Evolutionary conservation across 2,888 invertebrate genomes (phyloP).

Genomic region (Andrena chrysosceles): DNA sequence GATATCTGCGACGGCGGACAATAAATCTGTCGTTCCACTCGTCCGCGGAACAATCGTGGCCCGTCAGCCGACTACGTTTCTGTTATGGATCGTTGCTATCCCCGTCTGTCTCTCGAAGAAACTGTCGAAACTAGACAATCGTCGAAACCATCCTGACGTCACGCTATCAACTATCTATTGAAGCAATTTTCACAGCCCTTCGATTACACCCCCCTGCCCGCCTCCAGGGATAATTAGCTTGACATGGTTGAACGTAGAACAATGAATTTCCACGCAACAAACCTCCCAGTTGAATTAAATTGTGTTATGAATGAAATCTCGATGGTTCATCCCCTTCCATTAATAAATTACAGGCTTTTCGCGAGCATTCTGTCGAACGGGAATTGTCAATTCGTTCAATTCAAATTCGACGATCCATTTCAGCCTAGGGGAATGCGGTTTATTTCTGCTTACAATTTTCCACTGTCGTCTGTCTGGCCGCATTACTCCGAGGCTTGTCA

Average conservation of each 20-base stretch:
- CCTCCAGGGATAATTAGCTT: constrained; percentile 24
- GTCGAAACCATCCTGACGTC: no score
- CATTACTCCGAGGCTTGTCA: constrained; percentile 31
- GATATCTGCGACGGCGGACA: constrained; percentile 41
- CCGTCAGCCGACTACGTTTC: constrained; percentile 20
- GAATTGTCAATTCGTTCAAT: background rate
- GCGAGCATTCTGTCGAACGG: background rate
- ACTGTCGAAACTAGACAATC: constrained; percentile 1
- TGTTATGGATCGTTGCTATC: constrained; percentile 23
- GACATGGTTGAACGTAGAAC: constrained; percentile 30
- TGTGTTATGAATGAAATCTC: background rate
- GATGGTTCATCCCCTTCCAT: background rate
- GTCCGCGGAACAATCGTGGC: constrained; percentile 31
- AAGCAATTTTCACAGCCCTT: constrained; percentile 3
- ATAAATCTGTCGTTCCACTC: constrained; percentile 48
- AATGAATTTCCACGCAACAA: constrained; percentile 35
- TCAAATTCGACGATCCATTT: background rate
- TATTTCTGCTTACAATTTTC: background rate
- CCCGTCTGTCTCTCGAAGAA: constrained; percentile 12
- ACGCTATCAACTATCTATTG: no score
- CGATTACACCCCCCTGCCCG: background rate
- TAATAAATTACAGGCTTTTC: background rate
- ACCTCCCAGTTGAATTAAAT: constrained; percentile 29
- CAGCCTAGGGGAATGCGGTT: background rate
- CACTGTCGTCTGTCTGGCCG: background rate